Percentiles rank a stretch among this genome's conserved stretches.
These are phyloP conservation scores for Psephotus haematonotus DNA, from an alignment of 2,113 vertebrate genomes.

Conservation along the genomic window DNA sequence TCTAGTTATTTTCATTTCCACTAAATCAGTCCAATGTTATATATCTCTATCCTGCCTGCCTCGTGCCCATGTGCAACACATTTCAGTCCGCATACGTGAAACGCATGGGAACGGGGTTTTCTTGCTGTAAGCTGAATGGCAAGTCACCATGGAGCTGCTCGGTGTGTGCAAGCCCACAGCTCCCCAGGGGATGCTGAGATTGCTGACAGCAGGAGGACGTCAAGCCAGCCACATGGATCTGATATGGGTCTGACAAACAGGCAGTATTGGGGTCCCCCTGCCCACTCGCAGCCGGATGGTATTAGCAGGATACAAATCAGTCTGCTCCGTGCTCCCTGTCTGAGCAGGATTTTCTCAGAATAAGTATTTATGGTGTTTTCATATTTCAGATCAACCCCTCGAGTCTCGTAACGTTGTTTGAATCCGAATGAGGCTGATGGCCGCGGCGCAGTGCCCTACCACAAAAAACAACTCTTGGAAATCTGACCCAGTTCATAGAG, in stretches of 20 bases:
- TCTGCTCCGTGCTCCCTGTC: not conserved
- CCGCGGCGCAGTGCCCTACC: not conserved
- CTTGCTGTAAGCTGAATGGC: not conserved
- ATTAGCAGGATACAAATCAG: constrained; percentile 46
- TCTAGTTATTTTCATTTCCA: constrained; percentile 26
- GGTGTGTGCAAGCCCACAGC: not conserved
- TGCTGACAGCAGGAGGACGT: not conserved
- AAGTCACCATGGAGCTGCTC: not conserved
- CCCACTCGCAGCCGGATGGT: not conserved
- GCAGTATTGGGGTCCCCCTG: not conserved
- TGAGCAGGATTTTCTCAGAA: constrained; percentile 45
- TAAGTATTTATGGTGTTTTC: constrained; percentile 54
- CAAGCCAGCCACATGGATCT: not conserved
- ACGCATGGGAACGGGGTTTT: not conserved
- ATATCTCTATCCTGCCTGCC: not conserved
- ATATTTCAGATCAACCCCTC: constrained; percentile 43
- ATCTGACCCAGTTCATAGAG: not conserved
- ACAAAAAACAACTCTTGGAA: constrained; percentile 33
- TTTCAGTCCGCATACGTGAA: not conserved
- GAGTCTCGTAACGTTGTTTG: constrained; percentile 30
- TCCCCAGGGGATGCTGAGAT: not conserved
- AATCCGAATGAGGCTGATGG: constrained; percentile 49
- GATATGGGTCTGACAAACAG: not conserved
- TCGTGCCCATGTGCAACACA: not conserved
- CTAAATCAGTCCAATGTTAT: not conserved